phyloP scores from a whole-genome alignment of 2,113 vertebrate species.

The Collichthys lucidus region DNA sequence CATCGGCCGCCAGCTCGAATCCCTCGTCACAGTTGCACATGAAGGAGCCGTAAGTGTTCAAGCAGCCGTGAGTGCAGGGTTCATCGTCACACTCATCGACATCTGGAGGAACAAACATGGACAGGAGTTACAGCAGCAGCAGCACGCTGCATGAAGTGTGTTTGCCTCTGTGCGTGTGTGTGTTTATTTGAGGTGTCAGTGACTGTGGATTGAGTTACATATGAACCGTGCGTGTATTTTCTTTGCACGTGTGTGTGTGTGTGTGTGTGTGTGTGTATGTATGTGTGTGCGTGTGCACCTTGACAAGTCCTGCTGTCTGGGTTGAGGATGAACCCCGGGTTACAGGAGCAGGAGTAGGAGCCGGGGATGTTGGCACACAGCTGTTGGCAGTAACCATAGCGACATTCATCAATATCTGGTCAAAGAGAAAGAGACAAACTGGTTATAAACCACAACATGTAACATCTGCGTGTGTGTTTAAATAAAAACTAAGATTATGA shows the following conservation, averaged over 20 bases:
- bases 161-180: not conserved
- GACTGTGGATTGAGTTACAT: no score
- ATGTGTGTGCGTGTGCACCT: no score
- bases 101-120: conserved; percentile 81
- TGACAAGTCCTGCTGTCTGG: conserved; percentile 93
- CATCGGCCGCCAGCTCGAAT: conserved; percentile 93
- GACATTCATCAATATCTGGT: conserved; percentile 97
- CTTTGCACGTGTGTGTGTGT: conserved; percentile 32
- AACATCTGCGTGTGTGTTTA: not conserved
- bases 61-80: conserved; percentile 93
- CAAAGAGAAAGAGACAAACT: conserved; percentile 19
- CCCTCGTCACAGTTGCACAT: conserved; percentile 97
- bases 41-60: conserved; percentile 97
- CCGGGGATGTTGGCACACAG: conserved; percentile 95
- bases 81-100: conserved; percentile 93
- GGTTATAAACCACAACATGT: conserved; percentile 12
- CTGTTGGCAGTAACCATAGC: conserved; percentile 98
- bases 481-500: not conserved
- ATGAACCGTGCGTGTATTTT: not conserved
- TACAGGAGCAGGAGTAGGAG: conserved; percentile 97
- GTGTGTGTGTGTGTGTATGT: not conserved
- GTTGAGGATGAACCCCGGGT: conserved; percentile 93
- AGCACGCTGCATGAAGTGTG: no score
- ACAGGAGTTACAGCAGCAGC: not conserved
- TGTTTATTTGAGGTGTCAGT: no score